Evolutionary conservation across 2,888 invertebrate genomes (phyloP).

Genomic region (Automeris io): DNA sequence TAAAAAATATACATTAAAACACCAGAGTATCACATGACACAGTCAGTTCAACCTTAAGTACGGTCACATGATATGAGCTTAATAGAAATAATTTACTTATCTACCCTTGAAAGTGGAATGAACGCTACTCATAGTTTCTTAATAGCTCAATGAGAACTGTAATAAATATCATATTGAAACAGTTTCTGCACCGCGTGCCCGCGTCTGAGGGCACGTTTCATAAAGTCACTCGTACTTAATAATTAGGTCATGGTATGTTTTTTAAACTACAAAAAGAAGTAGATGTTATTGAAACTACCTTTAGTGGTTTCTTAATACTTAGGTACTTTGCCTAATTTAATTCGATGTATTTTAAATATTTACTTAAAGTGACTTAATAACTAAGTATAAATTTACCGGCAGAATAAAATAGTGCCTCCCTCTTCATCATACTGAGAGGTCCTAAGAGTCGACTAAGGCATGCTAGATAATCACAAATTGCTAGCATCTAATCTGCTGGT

Average conservation of each 20-base stretch:
- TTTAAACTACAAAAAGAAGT: conserved; percentile 1
- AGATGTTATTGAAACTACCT: not conserved
- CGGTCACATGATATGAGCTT: conserved; percentile 21
- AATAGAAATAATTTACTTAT: conserved; percentile 36
- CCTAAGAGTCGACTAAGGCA: no score
- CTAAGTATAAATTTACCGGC: no score
- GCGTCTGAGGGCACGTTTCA: conserved; percentile 5
- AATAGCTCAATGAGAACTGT: conserved; percentile 8
- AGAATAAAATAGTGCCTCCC: no score
- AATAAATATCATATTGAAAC: conserved; percentile 1
- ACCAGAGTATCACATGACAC: conserved; percentile 6
- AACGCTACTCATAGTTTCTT: conserved; percentile 17
- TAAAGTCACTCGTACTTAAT: not conserved
- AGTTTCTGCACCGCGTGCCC: not conserved
- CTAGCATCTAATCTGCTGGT: no score
- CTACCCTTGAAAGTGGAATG: conserved; percentile 31
- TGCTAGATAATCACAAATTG: no score
- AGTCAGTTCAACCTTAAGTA: conserved; percentile 9
- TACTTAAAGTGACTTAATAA: no score
- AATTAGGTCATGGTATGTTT: conserved; percentile 3
- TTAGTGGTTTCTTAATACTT: not conserved
- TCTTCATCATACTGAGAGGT: no score
- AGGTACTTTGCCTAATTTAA: no score
- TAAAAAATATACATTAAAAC: no score
- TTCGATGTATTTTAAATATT: no score